Evolutionary conservation across 2,888 invertebrate genomes (phyloP).

Genomic region (Pyrgus malvae): DNA sequence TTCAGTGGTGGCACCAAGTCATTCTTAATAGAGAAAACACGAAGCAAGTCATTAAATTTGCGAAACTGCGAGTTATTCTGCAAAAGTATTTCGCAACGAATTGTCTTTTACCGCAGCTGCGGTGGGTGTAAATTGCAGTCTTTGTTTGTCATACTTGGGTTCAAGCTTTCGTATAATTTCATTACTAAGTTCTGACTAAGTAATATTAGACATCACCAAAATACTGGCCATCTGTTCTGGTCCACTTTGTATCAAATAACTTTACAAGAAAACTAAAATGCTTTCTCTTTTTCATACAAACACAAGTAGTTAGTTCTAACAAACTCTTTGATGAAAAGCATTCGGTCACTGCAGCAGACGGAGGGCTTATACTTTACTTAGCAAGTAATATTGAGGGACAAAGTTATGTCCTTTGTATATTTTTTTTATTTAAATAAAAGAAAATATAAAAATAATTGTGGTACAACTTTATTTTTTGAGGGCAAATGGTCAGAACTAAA

Average conservation of each 20-base stretch:
- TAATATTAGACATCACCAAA: not conserved
- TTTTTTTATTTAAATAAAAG: no score
- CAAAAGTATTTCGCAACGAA: slow-evolving; percentile 50
- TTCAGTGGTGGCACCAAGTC: not conserved
- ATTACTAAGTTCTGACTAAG: not conserved
- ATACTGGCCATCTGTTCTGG: not conserved
- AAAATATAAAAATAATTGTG: no score
- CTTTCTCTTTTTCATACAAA: no score
- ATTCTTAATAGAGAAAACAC: not conserved
- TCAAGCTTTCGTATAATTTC: slow-evolving; percentile 27
- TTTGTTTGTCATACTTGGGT: slow-evolving; percentile 14
- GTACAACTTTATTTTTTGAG: no score
- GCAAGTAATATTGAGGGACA: no score
- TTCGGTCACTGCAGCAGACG: no score
- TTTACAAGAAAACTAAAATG: no score
- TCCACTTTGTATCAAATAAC: not conserved
- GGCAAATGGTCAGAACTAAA: no score
- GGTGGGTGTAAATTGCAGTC: slow-evolving; percentile 31
- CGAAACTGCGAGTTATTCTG: slow-evolving; percentile 48
- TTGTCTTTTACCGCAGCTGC: slow-evolving; percentile 49
- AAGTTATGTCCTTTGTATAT: no score
- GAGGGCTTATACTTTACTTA: no score
- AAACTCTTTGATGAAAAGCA: no score
- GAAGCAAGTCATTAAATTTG: slow-evolving; percentile 38
- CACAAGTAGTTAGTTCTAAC: no score